phyloP scores from a whole-genome alignment of 2,888 invertebrate species.

The Troides aeacus region DNA sequence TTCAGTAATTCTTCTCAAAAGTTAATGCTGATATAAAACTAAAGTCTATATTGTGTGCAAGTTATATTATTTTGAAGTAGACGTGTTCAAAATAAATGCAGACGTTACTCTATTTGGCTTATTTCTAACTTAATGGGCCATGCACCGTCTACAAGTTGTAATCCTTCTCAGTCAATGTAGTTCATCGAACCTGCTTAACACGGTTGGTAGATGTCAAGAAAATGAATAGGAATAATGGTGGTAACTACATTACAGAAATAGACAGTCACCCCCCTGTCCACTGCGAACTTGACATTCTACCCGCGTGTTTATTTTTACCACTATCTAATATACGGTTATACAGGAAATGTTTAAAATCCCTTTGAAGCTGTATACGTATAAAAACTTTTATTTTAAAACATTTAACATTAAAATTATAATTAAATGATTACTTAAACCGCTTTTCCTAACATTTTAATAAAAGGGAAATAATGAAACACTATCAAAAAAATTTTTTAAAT shows the following conservation, averaged over 20 bases:
- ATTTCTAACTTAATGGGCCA: slow-evolving; percentile 41
- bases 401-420: slow-evolving; percentile 22
- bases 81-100: slow-evolving; percentile 20
- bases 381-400: slow-evolving; percentile 31
- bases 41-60: background rate
- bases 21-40: background rate
- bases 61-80: background rate
- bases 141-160: slow-evolving; percentile 35
- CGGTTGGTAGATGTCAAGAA: slow-evolving; percentile 42
- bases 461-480: too few relatives aligned
- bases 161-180: slow-evolving; percentile 39
- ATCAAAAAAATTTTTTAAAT: too few relatives aligned
- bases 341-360: slow-evolving; percentile 44
- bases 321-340: slow-evolving; percentile 66
- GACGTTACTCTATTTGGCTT: slow-evolving; percentile 27
- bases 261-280: slow-evolving; percentile 60
- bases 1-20: background rate
- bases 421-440: background rate
- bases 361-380: slow-evolving; percentile 32
- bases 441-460: too few relatives aligned
- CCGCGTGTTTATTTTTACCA: slow-evolving; percentile 68
- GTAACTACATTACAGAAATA: slow-evolving; percentile 64
- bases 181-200: slow-evolving; percentile 42
- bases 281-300: slow-evolving; percentile 73
- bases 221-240: slow-evolving; percentile 70